Evolutionary conservation across 2,797 vertebrate species (phyloP), one percentile per base, ranked within the genome.

Genomic region (Chloroceryle amazona): DNA sequence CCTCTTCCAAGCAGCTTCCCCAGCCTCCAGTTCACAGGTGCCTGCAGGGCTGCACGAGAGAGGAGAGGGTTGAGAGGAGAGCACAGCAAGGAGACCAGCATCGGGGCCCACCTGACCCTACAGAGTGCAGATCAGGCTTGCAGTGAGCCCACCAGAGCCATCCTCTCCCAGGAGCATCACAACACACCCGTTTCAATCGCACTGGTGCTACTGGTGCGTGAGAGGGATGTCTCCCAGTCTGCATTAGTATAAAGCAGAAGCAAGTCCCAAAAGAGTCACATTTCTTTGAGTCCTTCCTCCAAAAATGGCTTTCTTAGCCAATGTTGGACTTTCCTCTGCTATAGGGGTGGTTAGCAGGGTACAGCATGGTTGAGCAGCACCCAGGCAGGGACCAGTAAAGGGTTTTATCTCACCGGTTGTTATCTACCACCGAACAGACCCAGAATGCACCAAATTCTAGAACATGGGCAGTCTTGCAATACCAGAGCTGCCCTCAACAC

Each of bases 1-100:
- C 99, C 99, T 54, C 99, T 98, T 17, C 99, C 99, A 44, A 99
- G 97, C 51, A 99, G 98, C 97, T 99, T 99, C n/a, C 99, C 99
- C 89, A 99, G 98, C 74, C 99, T 98, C 99, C 99, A 99, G 97
- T 99, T 99, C 95, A 99, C 99, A 41, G 99, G 99, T 37, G 99
- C 99, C 97, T 99, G 98, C 17, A 99, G 98, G 4, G 99, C 99
- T 99, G 74, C 42, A 96, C 16, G 41, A 91, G n/a, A 83, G 25
- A 78, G 57, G 6, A 79, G 44, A 67, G 9, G 57, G 28, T 11
- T 96, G 57, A 72, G 76, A 68, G 39, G 39, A 85, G 55, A 55
- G 60, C 33, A 31, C 29, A 42, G 46, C 49, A 86, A 5, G 16
- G 39, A 82, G 28, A 63, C 5, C 46, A 65, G 46, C 46, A 52